Evolutionary conservation across 1,140 invertebrate species (phyloP).

Genomic region (Solenopsis fugax): DNA sequence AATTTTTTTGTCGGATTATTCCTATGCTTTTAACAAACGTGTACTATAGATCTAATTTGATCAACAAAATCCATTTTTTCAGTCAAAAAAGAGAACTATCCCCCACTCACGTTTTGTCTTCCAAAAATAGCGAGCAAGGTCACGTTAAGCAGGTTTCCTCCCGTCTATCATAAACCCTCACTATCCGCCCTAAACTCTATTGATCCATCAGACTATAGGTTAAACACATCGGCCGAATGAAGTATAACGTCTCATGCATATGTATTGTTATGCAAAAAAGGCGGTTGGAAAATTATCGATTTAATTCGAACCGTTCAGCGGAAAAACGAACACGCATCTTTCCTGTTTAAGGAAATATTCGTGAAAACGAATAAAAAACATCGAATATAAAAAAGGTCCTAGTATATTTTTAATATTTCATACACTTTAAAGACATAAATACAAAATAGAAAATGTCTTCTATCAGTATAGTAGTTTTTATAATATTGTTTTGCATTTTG

Average conservation of each 20-base stretch:
- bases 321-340: neutral
- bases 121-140: slow-evolving; percentile 76
- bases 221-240: slow-evolving; percentile 25
- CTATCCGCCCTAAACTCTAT: slow-evolving; percentile 64
- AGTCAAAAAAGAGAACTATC: slow-evolving; percentile 47
- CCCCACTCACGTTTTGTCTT: slow-evolving; percentile 58
- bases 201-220: slow-evolving; percentile 65
- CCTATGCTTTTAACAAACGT: neutral
- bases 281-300: neutral
- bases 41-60: slow-evolving; percentile 51
- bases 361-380: neutral
- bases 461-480: too few species aligned
- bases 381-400: neutral
- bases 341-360: neutral
- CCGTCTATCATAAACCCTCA: slow-evolving; percentile 20
- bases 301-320: neutral
- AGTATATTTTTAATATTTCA: neutral
- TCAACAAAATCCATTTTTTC: slow-evolving; percentile 48
- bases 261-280: neutral
- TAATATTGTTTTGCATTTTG: too few species aligned
- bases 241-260: slow-evolving; percentile 31
- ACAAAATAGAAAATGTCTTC: too few species aligned
- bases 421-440: too few species aligned
- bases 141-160: slow-evolving; percentile 50
- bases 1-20: neutral